phyloP scores from a whole-genome alignment of 1,140 invertebrate species.

The Zaprionus tsacasi region DNA sequence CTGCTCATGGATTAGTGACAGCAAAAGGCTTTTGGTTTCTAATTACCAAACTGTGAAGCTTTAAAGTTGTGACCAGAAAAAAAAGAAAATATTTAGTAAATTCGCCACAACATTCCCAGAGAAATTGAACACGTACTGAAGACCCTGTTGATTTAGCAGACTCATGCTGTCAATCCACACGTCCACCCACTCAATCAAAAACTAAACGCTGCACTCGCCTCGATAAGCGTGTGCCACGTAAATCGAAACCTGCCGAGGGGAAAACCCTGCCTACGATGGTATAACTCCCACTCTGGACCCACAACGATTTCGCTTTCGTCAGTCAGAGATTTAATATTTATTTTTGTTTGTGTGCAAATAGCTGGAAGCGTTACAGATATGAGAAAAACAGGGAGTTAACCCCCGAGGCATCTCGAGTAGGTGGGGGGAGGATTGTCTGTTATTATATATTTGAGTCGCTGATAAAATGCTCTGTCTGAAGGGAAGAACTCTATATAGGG shows the following conservation, averaged over 20 bases:
- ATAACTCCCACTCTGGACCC: conserved; percentile 12
- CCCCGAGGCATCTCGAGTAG: not conserved
- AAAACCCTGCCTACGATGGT: not conserved
- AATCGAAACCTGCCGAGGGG: conserved; percentile 38
- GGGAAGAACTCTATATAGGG: not conserved
- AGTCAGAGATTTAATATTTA: conserved; percentile 81
- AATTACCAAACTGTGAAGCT: conserved; percentile 60
- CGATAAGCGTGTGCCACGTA: conserved; percentile 76
- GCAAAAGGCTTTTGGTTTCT: conserved; percentile 67
- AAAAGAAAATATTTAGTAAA: conserved; percentile 7
- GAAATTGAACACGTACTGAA: conserved; percentile 13
- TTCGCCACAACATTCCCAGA: conserved; percentile 12
- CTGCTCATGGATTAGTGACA: conserved; percentile 56
- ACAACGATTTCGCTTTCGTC: conserved; percentile 71
- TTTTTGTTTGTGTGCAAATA: conserved; percentile 83
- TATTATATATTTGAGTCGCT: conserved; percentile 28
- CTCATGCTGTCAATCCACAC: conserved; percentile 82
- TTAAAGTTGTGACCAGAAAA: conserved; percentile 44
- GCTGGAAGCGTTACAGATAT: conserved; percentile 69
- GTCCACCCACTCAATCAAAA: conserved; percentile 82
- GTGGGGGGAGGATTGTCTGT: conserved; percentile 10
- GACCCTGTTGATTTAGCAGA: conserved; percentile 77
- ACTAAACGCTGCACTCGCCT: conserved; percentile 70
- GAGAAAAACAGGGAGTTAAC: conserved; percentile 4
- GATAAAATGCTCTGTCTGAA: conserved; percentile 19